phyloP scores from a whole-genome alignment of 2,797 vertebrate genomes.

The Artibeus jamaicensis region DNA sequence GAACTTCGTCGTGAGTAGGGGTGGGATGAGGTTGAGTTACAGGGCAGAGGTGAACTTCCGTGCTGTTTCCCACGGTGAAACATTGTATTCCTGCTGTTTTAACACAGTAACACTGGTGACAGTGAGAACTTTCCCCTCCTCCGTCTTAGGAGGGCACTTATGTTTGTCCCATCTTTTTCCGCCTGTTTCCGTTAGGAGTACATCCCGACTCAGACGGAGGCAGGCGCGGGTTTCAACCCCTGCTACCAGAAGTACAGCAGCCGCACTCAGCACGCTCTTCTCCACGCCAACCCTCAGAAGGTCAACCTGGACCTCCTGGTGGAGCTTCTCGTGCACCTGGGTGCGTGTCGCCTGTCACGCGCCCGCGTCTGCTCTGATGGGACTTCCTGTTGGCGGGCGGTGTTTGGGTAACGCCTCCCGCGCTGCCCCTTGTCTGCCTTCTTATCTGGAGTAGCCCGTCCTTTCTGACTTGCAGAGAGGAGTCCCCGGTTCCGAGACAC shows the following conservation, averaged over 20 bases:
- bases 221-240: constrained; percentile 85
- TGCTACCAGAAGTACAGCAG: constrained; percentile 91
- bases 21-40: background rate
- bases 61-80: background rate
- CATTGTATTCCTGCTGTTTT: background rate
- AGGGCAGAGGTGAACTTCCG: background rate
- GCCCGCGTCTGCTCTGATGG: background rate
- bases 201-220: constrained; percentile 83
- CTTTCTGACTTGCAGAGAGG: constrained; percentile 84
- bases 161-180: constrained; percentile 4
- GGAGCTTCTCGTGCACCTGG: constrained; percentile 91
- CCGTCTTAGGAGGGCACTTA: constrained; percentile 15
- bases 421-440: background rate
- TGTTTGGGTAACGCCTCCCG: background rate
- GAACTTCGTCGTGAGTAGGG: background rate
- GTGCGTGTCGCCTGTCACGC: constrained; percentile 79
- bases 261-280: constrained; percentile 91
- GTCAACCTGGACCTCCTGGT: constrained; percentile 96
- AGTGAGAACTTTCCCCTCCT: background rate
- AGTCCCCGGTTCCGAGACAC: constrained; percentile 90
- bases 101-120: background rate
- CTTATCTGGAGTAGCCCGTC: background rate
- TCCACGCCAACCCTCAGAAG: constrained; percentile 96
- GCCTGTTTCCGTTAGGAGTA: constrained; percentile 86
- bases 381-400: background rate